Evolutionary conservation across 37 sponge, comb jelly and placozoan genomes (phyloP).

Genomic region (Bolinopsis microptera): DNA sequence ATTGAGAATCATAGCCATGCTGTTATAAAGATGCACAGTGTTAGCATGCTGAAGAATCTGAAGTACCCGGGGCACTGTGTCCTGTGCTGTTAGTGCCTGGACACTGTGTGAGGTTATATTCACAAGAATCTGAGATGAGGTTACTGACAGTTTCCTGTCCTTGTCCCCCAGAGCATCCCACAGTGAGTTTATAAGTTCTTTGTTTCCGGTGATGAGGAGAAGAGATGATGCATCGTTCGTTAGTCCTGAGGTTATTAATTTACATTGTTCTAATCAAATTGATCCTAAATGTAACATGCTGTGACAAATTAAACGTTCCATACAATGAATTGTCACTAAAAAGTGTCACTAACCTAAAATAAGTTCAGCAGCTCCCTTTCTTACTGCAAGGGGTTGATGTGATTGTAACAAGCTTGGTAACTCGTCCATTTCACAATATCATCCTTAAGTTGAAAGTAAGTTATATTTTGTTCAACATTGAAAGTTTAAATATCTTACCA

Average conservation of each 20-base stretch:
- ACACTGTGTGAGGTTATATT: not conserved
- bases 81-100: not conserved
- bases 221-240: not conserved
- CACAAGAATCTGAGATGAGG: not conserved
- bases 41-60: not conserved
- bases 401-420: not conserved
- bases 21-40: not conserved
- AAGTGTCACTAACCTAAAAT: not conserved
- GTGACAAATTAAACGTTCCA: not conserved
- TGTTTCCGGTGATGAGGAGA: not conserved
- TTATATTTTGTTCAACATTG: too few relatives aligned
- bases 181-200: not conserved
- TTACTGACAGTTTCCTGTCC: not conserved
- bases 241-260: not conserved
- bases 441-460: too few relatives aligned
- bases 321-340: not conserved
- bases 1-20: slow-evolving; percentile 34
- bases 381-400: not conserved
- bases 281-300: not conserved
- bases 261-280: not conserved
- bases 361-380: not conserved
- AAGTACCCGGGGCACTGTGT: not conserved
- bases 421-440: slow-evolving; percentile 11
- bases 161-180: not conserved
- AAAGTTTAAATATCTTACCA: too few relatives aligned